Evolutionary conservation across 2,888 invertebrate species (phyloP).

Genomic region (Cryptocephalus primarius): DNA sequence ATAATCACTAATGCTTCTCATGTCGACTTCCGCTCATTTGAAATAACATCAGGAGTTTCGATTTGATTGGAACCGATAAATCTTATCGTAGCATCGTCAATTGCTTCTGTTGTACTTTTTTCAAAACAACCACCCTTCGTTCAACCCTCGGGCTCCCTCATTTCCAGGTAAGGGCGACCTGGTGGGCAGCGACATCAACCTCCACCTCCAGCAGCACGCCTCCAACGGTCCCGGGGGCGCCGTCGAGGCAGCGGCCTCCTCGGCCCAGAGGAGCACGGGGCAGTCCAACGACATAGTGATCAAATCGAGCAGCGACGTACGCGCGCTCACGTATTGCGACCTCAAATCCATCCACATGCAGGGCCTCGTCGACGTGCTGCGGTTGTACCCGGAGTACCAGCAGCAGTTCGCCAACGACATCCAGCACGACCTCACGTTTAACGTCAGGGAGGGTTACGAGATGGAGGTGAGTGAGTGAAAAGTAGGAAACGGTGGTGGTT

Average conservation of each 20-base stretch:
- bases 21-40: no score
- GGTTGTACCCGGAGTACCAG: conserved; percentile 86
- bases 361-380: conserved; percentile 76
- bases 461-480: conserved; percentile 60
- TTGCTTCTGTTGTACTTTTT: no score
- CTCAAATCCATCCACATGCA: conserved; percentile 88
- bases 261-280: conserved; percentile 33
- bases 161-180: conserved; percentile 83
- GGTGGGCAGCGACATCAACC: conserved; percentile 84
- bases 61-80: no score
- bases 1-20: no score
- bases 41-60: no score
- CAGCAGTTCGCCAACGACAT: conserved; percentile 91
- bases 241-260: conserved; percentile 35
- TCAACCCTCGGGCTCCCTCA: no score
- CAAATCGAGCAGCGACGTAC: conserved; percentile 88
- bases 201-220: conserved; percentile 52
- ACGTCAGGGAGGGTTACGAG: conserved; percentile 86
- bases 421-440: conserved; percentile 89
- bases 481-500: no score
- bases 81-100: no score
- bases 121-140: no score
- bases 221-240: conserved; percentile 45
- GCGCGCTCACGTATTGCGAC: conserved; percentile 92
- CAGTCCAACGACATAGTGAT: conserved; percentile 59